Conservation (phyloP, 2,888 invertebrate genomes). For the Pardosa pseudoannulata region DNA sequence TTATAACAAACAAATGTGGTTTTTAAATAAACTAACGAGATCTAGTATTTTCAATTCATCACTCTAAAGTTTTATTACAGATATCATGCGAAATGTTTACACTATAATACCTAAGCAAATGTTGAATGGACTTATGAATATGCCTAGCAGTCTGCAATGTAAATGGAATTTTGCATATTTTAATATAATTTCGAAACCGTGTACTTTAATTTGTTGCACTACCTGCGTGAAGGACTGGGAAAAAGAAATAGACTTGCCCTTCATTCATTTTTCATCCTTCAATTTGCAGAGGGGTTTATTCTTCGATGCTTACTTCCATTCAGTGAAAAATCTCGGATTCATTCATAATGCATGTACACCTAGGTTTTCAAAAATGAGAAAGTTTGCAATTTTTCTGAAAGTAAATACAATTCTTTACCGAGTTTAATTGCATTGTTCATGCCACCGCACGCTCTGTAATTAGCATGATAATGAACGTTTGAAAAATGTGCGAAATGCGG, state of each 20-base stretch:
- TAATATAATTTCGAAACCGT: not conserved
- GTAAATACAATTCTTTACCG: not conserved
- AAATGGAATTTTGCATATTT: not conserved
- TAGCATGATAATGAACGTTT: not conserved
- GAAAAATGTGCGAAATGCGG: not conserved
- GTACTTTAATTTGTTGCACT: not conserved
- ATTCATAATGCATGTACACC: not conserved
- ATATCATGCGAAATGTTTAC: not conserved
- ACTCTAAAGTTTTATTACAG: no score
- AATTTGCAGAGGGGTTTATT: not conserved
- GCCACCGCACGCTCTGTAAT: not conserved
- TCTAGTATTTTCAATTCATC: no score
- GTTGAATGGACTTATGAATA: not conserved
- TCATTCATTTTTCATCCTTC: slow-evolving; percentile 7
- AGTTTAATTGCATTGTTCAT: slow-evolving; percentile 1
- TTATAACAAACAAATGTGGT: no score
- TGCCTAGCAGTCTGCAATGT: not conserved
- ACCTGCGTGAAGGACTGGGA: not conserved
- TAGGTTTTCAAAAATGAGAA: not conserved
- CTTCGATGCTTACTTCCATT: not conserved
- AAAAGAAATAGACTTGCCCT: not conserved
- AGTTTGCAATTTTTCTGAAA: not conserved
- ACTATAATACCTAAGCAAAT: not conserved
- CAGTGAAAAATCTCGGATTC: not conserved
- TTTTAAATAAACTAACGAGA: no score